Evolutionary conservation across 2,797 vertebrate species (phyloP).

Genomic region (Arnoldichthys spilopterus): DNA sequence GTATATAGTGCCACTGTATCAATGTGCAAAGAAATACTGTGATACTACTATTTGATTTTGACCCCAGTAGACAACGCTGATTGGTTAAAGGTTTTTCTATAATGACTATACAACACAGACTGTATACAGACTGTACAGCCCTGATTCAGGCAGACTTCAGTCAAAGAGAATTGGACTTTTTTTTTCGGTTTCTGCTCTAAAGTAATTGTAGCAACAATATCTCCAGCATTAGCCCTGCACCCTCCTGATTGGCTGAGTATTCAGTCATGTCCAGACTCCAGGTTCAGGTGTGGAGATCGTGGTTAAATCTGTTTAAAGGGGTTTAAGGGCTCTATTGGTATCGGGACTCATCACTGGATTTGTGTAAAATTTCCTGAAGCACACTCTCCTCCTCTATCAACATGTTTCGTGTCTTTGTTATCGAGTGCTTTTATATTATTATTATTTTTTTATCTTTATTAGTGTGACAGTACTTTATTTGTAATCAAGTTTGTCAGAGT

Average conservation of each 20-base stretch:
- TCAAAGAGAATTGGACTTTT: neutral
- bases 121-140: too few relatives aligned
- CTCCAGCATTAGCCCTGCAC: too few relatives aligned
- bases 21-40: too few relatives aligned
- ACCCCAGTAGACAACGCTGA: too few relatives aligned
- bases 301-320: neutral
- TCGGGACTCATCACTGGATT: constrained; percentile 6
- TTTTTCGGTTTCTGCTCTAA: neutral
- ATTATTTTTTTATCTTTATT: constrained; percentile 20
- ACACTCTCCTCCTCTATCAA: constrained; percentile 3
- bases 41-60: too few relatives aligned
- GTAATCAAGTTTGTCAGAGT: constrained; percentile 10
- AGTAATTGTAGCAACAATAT: too few relatives aligned
- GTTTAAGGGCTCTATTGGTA: constrained; percentile 6
- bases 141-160: neutral
- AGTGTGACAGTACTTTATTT: neutral
- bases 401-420: constrained; percentile 11
- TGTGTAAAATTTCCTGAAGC: constrained; percentile 4
- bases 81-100: neutral
- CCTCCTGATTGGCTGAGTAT: neutral
- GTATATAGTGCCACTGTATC: too few relatives aligned
- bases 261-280: neutral
- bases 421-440: constrained; percentile 23
- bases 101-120: too few relatives aligned
- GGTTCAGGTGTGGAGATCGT: neutral